Evolutionary conservation across 2,797 vertebrate species (phyloP).

Genomic region (Eulemur coronatus): DNA sequence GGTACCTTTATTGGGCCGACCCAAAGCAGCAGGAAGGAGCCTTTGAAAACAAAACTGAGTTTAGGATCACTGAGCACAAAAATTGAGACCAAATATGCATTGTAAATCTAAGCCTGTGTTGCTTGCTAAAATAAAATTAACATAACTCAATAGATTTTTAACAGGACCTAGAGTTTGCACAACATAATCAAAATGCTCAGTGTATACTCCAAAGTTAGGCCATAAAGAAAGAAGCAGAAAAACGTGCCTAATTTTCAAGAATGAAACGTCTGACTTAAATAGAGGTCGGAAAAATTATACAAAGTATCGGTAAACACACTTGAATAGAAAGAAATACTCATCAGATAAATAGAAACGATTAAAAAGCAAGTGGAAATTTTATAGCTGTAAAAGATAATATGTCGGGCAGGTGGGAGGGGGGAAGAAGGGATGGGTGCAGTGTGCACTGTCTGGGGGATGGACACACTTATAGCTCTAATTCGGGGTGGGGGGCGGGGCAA

Average conservation of each 20-base stretch:
- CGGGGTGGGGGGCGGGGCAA: too few relatives aligned
- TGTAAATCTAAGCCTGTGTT: neutral
- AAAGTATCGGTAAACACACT: neutral
- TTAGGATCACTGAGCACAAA: neutral
- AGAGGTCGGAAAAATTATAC: neutral
- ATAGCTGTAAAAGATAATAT: neutral
- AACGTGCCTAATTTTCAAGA: neutral
- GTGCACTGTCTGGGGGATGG: too few relatives aligned
- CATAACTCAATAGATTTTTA: neutral
- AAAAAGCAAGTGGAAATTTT: neutral
- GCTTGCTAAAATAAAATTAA: neutral
- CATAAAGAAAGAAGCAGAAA: neutral
- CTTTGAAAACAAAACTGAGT: neutral
- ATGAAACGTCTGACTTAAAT: neutral
- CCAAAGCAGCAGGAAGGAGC: neutral
- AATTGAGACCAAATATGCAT: neutral
- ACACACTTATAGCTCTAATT: too few relatives aligned
- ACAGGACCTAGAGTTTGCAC: neutral
- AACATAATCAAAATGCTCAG: neutral
- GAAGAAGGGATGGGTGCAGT: too few relatives aligned
- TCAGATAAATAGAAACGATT: neutral
- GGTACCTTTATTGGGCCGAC: neutral
- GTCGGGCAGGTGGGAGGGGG: too few relatives aligned
- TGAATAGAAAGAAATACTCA: neutral
- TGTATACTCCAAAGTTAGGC: neutral